These are phyloP conservation scores for Leucosticte australis DNA, from an alignment of 2,113 vertebrate species.

Conservation along the genomic window DNA sequence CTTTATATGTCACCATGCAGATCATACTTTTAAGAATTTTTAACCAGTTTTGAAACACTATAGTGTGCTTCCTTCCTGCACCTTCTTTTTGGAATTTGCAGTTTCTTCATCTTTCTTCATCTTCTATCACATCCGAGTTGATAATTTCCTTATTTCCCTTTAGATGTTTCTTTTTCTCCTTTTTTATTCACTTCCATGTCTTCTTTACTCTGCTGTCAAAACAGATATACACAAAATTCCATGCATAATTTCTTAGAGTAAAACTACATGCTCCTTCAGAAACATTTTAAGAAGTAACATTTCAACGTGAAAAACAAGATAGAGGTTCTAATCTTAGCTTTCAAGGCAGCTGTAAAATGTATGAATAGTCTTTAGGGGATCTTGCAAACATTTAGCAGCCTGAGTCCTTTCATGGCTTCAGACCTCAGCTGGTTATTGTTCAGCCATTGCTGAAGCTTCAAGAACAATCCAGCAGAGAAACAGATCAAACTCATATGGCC, in stretches of 20 bases:
- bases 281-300: neutral
- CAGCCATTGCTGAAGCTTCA: neutral
- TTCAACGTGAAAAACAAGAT: neutral
- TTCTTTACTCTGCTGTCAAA: constrained; percentile 65
- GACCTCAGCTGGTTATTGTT: neutral
- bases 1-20: constrained; percentile 44
- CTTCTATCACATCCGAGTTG: neutral
- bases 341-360: neutral
- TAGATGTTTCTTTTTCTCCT: constrained; percentile 30
- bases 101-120: constrained; percentile 24
- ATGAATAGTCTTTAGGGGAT: neutral
- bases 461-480: fast-evolving
- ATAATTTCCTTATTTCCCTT: constrained; percentile 41
- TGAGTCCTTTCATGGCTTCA: neutral
- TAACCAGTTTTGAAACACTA: constrained; percentile 41
- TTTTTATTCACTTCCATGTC: constrained; percentile 53
- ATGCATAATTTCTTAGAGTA: neutral
- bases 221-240: neutral
- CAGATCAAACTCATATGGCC: neutral
- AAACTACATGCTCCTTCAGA: neutral
- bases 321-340: neutral
- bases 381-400: neutral
- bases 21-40: constrained; percentile 27
- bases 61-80: constrained; percentile 30
- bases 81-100: constrained; percentile 44